Evolutionary conservation across 64 coral and sea anemone genomes (phyloP).

Genomic region (Exaiptasia diaphana): DNA sequence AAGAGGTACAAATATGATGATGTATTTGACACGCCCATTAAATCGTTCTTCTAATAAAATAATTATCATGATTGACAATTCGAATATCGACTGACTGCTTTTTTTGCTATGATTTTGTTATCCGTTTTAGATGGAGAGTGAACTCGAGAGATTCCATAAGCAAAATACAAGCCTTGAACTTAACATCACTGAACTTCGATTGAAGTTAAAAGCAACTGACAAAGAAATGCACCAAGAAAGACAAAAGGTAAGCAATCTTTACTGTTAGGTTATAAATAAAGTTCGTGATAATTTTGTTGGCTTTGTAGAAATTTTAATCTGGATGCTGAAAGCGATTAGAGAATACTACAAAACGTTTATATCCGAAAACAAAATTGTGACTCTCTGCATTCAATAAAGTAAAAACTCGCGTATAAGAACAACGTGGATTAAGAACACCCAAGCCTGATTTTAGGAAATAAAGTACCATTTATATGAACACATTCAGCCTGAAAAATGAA

Average conservation of each 20-base stretch:
- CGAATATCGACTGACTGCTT: neutral
- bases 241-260: conserved; percentile 62
- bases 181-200: conserved; percentile 86
- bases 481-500: too few species aligned
- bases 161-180: conserved; percentile 91
- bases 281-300: too few species aligned
- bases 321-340: neutral
- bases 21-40: too few species aligned
- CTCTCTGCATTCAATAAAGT: too few species aligned
- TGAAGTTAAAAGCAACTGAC: conserved; percentile 93
- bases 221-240: conserved; percentile 97
- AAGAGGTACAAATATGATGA: conserved; percentile 62
- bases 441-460: too few species aligned
- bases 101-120: too few species aligned
- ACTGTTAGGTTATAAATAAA: neutral
- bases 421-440: too few species aligned
- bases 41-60: neutral
- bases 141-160: conserved; percentile 96
- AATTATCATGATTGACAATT: neutral
- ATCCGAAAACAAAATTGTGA: too few species aligned
- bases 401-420: too few species aligned
- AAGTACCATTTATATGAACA: too few species aligned
- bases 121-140: conserved; percentile 98
- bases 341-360: neutral
- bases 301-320: too few species aligned